phyloP scores from a whole-genome alignment of 1,140 invertebrate species.

The Pseudomyrmex concolor region DNA sequence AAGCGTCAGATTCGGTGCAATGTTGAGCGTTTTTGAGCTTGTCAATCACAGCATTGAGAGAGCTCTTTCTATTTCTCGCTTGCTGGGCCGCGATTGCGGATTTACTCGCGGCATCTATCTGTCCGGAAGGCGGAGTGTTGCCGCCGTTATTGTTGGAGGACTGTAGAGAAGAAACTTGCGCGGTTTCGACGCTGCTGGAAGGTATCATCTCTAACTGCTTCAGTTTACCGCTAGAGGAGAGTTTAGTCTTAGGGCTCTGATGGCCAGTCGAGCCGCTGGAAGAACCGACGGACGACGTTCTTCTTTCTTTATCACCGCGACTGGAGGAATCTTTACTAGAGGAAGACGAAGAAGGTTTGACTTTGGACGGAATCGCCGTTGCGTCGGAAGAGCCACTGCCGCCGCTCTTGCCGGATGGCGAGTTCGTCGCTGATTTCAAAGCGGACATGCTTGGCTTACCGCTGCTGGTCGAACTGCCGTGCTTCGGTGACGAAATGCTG shows the following conservation, averaged over 20 bases:
- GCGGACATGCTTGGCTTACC: conserved; percentile 96
- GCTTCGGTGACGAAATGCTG: conserved; percentile 90
- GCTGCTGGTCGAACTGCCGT: conserved; percentile 88
- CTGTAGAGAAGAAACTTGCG: conserved; percentile 53
- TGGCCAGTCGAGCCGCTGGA: conserved; percentile 77
- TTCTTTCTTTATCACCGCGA: conserved; percentile 88
- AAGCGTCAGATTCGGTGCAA: conserved; percentile 81
- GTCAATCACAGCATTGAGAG: conserved; percentile 93
- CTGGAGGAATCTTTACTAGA: conserved; percentile 81
- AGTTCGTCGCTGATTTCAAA: conserved; percentile 91
- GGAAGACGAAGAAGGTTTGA: conserved; percentile 78
- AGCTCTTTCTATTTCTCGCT: conserved; percentile 90
- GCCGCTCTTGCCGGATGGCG: conserved; percentile 83
- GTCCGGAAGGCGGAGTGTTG: conserved; percentile 85
- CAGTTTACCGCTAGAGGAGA: conserved; percentile 87
- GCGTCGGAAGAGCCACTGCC: conserved; percentile 56
- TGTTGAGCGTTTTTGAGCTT: conserved; percentile 92
- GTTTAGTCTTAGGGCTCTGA: conserved; percentile 89
- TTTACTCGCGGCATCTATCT: conserved; percentile 85
- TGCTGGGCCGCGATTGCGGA: conserved; percentile 84
- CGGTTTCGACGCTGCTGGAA: conserved; percentile 32
- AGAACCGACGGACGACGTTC: conserved; percentile 85
- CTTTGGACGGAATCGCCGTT: conserved; percentile 65
- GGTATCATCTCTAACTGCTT: conserved; percentile 88
- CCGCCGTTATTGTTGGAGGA: conserved; percentile 66